Percentiles rank a stretch among this genome's conserved stretches.
Conservation (phyloP, 1,140 invertebrate genomes). For the Hyles euphorbiae region DNA sequence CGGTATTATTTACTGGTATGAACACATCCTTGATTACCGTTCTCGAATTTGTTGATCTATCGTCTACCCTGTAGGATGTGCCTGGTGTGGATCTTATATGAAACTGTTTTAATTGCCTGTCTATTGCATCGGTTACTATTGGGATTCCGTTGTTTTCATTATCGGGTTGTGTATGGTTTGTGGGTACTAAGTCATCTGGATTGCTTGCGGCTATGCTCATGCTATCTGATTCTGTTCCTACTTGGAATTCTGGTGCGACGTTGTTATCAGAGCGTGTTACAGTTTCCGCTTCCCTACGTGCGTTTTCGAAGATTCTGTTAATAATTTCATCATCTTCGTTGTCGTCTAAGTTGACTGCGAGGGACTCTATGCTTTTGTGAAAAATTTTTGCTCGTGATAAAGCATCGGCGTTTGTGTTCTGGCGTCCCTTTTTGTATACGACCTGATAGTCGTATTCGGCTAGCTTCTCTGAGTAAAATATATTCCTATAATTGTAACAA, state of each 20-base stretch:
- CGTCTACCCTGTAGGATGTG: no score
- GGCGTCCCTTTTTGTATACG: slow-evolving; percentile 9
- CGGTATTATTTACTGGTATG: slow-evolving; percentile 14
- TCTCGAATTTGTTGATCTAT: neutral
- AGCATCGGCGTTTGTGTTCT: slow-evolving; percentile 16
- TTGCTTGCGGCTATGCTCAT: no score
- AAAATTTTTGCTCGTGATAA: slow-evolving; percentile 14
- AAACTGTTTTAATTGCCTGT: slow-evolving; percentile 24
- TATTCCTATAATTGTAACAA: slow-evolving; percentile 29
- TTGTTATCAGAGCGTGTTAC: no score
- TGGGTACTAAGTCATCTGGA: no score
- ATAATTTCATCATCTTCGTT: no score
- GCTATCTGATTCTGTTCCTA: no score
- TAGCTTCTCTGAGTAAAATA: slow-evolving; percentile 27
- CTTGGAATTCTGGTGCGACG: no score
- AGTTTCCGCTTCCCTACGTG: no score
- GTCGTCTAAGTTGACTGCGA: neutral
- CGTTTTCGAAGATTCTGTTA: no score
- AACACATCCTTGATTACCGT: slow-evolving; percentile 18
- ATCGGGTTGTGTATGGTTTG: no score
- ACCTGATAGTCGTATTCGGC: slow-evolving; percentile 10
- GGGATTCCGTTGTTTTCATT: slow-evolving; percentile 9
- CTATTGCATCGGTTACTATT: slow-evolving; percentile 13
- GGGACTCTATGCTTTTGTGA: slow-evolving; percentile 6
- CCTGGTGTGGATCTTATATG: slow-evolving; percentile 17